phyloP scores from a whole-genome alignment of 2,113 vertebrate genomes.

The Ahaetulla prasina region DNA sequence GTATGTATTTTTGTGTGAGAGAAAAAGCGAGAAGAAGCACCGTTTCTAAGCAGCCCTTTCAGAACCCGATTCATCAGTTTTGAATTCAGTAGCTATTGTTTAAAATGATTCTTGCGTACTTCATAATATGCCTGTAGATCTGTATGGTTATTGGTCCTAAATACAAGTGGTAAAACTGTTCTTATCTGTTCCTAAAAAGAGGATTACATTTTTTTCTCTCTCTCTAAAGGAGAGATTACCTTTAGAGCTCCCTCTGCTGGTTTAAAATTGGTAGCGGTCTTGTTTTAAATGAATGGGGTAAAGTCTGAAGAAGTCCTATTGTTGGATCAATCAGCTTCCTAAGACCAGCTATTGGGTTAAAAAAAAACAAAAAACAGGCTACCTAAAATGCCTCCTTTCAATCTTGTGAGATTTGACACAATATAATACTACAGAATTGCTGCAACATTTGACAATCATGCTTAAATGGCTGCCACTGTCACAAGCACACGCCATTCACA shows the following conservation, averaged over 20 bases:
- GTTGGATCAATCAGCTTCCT: neutral
- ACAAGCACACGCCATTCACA: neutral
- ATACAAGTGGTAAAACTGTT: neutral
- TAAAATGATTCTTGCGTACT: neutral
- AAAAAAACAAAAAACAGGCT: neutral
- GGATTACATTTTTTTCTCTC: neutral
- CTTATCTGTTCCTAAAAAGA: neutral
- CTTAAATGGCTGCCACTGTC: neutral
- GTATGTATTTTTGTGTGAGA: neutral
- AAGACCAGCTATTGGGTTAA: neutral
- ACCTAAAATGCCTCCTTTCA: neutral
- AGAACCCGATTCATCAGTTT: neutral
- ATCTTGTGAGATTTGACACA: neutral
- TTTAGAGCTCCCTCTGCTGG: neutral
- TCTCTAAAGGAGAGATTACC: neutral
- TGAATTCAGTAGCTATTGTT: neutral
- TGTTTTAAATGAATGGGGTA: neutral
- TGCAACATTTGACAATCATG: neutral
- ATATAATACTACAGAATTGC: fast-evolving
- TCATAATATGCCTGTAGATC: neutral
- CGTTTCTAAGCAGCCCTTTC: neutral
- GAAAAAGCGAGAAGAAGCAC: neutral
- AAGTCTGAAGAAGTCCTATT: neutral
- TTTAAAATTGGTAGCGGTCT: neutral
- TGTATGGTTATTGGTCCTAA: neutral